phyloP scores from a whole-genome alignment of 2,113 vertebrate species.

The Reinhardtius hippoglossoides region DNA sequence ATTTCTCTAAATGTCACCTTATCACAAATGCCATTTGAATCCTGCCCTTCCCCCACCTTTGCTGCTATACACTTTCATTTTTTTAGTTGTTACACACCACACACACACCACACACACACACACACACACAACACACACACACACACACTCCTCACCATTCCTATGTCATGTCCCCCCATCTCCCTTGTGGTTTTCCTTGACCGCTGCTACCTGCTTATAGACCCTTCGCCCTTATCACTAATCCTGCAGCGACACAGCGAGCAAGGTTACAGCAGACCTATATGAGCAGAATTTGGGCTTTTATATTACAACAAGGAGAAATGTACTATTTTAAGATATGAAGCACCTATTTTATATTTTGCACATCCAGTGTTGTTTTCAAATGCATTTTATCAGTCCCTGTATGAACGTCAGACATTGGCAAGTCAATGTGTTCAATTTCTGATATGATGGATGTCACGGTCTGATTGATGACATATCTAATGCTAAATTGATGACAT shows the following conservation, averaged over 20 bases:
- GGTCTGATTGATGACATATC: not conserved
- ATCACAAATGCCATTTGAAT: constrained; percentile 71
- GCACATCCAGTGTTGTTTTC: too few species aligned
- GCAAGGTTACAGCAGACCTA: not conserved
- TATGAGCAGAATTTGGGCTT: not conserved
- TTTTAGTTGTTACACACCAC: constrained; percentile 6
- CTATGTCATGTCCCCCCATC: not conserved
- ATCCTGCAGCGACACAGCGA: constrained; percentile 45
- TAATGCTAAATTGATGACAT: not conserved
- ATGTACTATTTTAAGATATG: too few species aligned
- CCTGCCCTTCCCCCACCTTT: constrained; percentile 12
- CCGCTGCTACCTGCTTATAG: constrained; percentile 39
- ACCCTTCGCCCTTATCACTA: constrained; percentile 11
- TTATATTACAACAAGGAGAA: not conserved
- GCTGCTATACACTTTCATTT: constrained; percentile 39
- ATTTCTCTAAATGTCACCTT: constrained; percentile 76
- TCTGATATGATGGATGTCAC: not conserved
- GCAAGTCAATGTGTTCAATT: not conserved
- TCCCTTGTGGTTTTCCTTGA: constrained; percentile 45
- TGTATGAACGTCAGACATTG: too few species aligned
- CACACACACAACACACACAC: constrained; percentile 16
- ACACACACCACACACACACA: constrained; percentile 13
- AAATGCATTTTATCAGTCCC: too few species aligned
- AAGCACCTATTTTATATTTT: too few species aligned
- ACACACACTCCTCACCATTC: constrained; percentile 15